A percentile compares a stretch with the other conserved stretches of the same genome.
Conservation (phyloP, 1,140 invertebrate genomes). For the Agraylea sexmaculata region DNA sequence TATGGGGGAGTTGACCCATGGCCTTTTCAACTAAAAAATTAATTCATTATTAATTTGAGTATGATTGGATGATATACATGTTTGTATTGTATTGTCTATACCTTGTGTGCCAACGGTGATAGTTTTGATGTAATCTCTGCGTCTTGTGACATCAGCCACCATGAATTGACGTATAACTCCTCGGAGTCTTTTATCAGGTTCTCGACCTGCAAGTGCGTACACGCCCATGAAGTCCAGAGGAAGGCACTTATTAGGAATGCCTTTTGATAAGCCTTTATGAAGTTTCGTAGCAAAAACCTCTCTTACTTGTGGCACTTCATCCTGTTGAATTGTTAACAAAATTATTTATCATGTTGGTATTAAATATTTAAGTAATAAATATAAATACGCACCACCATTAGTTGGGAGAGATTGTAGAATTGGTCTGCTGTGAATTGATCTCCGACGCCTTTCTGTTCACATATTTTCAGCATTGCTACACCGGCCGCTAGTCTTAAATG, state of each 20-base stretch:
- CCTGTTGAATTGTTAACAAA: conserved; percentile 38
- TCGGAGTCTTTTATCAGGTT: conserved; percentile 65
- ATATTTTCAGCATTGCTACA: conserved; percentile 91
- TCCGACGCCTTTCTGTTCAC: conserved; percentile 89
- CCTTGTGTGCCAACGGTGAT: conserved; percentile 44
- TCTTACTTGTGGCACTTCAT: conserved; percentile 81
- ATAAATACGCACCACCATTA: conserved; percentile 64
- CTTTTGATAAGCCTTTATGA: conserved; percentile 69
- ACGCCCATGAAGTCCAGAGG: conserved; percentile 96
- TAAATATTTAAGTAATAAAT: no score
- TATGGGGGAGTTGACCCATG: conserved; percentile 65
- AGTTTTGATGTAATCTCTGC: conserved; percentile 84
- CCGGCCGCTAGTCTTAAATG: conserved; percentile 84
- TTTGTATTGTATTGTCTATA: conserved; percentile 11
- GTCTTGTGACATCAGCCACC: conserved; percentile 73
- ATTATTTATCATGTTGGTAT: not conserved
- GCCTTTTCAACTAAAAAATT: conserved; percentile 46
- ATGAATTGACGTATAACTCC: conserved; percentile 62
- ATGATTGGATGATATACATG: conserved; percentile 1
- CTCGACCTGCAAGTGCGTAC: conserved; percentile 77
- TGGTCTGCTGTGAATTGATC: conserved; percentile 90
- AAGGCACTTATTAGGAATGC: conserved; percentile 77
- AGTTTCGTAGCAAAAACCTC: conserved; percentile 83
- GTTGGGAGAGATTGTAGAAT: conserved; percentile 83
- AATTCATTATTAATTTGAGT: no score